Base-by-base conservation (phyloP, 1,140 invertebrate genomes). In the Halesus radiatus region DNA sequence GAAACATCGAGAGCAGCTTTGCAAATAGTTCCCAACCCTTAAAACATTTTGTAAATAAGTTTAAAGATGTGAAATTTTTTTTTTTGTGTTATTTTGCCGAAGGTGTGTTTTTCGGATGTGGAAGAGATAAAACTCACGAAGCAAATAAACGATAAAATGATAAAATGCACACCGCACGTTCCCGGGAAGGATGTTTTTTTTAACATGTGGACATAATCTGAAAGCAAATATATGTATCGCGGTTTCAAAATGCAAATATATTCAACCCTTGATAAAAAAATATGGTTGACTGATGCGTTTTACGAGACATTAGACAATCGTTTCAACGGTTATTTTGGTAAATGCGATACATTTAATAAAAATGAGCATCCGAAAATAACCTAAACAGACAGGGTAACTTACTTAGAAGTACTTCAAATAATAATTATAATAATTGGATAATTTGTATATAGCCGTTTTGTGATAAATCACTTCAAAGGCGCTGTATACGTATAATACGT, bases 11-110 rank as follows among this genome's bases (percentile, higher is more conserved):
- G 10, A 45, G 37, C 75, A 68, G 53, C 62, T 78, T 78, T 20
- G 76, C 76, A 78, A 76, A 76, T 64, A 76, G n/a, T 45, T 10
- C 37, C 37, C 60, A 76, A 78, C 76, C 76, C 76, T 78, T 78
- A 54, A 78, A 78, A 22, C 18, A n/a, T 75, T 32, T 37, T 16
- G 68, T 72, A 72, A 72, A 72, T 72, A 72, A 1, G 18, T 18
- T 45, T 75, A 75, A 58, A 23, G 53, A n/a, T 58, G 54, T 58
- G 54, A 75, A 60, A 26, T 58, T 32, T 75, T 29, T 2, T 72
- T 72, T 52, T 74, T 45, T 13, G 23, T 8, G 7, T 56, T 62
- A 50, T 76, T 76, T 52, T 45, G 60, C 75, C 60, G 58, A 64
- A 64, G 75, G 75, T 76, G 56, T 16, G 5, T 58, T 76, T 45